These are phyloP conservation scores for Tapirus indicus DNA, from an alignment of 2,797 vertebrate species.

Conservation along the genomic window DNA sequence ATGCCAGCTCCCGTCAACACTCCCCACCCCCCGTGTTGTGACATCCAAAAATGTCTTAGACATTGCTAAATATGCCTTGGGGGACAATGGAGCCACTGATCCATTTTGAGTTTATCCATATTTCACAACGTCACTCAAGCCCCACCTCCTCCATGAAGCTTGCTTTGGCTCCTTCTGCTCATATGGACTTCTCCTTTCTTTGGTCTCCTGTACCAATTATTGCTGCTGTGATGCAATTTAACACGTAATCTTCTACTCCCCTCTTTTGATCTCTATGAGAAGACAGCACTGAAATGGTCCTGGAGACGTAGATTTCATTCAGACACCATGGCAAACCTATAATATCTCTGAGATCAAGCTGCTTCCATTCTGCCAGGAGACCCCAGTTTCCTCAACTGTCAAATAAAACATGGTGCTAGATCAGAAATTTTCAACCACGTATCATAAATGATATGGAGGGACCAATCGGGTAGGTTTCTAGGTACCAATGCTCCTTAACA, in stretches of 20 bases:
- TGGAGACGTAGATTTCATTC: not conserved
- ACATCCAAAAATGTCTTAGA: not conserved
- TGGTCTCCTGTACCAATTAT: not conserved
- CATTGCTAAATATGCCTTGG: not conserved
- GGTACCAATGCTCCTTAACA: not conserved
- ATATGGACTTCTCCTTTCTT: not conserved
- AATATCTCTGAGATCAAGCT: not conserved
- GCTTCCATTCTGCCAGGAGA: not conserved
- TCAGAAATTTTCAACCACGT: not conserved
- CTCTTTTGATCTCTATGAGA: not conserved
- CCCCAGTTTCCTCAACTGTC: not conserved
- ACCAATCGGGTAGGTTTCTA: not conserved
- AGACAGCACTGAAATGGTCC: not conserved
- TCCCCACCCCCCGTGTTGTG: not conserved
- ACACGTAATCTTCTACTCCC: not conserved
- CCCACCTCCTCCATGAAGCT: not conserved
- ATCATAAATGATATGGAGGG: not conserved
- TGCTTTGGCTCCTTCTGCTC: not conserved
- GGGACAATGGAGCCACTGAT: not conserved
- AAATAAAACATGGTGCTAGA: not conserved
- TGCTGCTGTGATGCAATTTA: not conserved
- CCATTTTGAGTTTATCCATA: not conserved
- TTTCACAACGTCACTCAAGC: not conserved
- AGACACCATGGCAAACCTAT: not conserved
- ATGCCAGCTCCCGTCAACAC: not conserved